A percentile compares a stretch with the other conserved stretches of the same genome.
These are phyloP conservation scores for Lissocephala sabroskyi DNA, from an alignment of 2,888 invertebrate genomes.

Conservation along the genomic window DNA sequence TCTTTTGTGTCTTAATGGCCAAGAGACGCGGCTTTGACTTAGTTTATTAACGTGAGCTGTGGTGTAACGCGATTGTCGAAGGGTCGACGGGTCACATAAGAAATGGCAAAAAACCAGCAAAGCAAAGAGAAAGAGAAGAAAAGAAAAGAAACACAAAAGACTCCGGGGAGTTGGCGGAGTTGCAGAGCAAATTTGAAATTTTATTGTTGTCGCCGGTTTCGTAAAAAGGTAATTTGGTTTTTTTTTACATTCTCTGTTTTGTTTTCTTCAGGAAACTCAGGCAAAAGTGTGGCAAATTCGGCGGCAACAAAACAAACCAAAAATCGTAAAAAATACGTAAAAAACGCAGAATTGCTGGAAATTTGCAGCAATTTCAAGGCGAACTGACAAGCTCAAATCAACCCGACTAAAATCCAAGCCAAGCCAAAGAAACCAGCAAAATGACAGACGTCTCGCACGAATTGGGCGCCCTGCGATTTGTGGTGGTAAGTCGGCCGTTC, in stretches of 20 bases:
- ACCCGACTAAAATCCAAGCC: constrained; percentile 25
- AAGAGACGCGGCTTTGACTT: constrained; percentile 24
- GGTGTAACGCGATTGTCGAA: constrained; percentile 13
- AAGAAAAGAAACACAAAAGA: constrained; percentile 20
- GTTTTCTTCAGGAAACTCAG: constrained; percentile 1
- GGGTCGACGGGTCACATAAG: constrained; percentile 36
- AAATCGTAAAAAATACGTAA: background rate
- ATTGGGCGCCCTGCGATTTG: constrained; percentile 69
- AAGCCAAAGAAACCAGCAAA: constrained; percentile 29
- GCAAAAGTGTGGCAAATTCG: constrained; percentile 12
- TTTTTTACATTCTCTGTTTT: too few relatives aligned
- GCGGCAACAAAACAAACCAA: constrained; percentile 4
- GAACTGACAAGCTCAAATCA: too few relatives aligned
- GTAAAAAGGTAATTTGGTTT: constrained; percentile 20
- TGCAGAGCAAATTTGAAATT: constrained; percentile 54
- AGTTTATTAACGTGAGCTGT: constrained; percentile 30
- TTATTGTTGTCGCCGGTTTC: constrained; percentile 27
- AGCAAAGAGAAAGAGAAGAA: constrained; percentile 19
- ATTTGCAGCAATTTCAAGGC: too few relatives aligned
- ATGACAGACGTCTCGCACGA: constrained; percentile 72
- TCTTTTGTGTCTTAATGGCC: too few relatives aligned
- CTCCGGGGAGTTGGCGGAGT: too few relatives aligned
- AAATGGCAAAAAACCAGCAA: constrained; percentile 21
- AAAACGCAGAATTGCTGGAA: background rate
- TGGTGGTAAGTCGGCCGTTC: constrained; percentile 68